These are phyloP conservation scores for Achlya flavicornis DNA, from an alignment of 2,888 invertebrate genomes.

Conservation along the genomic window DNA sequence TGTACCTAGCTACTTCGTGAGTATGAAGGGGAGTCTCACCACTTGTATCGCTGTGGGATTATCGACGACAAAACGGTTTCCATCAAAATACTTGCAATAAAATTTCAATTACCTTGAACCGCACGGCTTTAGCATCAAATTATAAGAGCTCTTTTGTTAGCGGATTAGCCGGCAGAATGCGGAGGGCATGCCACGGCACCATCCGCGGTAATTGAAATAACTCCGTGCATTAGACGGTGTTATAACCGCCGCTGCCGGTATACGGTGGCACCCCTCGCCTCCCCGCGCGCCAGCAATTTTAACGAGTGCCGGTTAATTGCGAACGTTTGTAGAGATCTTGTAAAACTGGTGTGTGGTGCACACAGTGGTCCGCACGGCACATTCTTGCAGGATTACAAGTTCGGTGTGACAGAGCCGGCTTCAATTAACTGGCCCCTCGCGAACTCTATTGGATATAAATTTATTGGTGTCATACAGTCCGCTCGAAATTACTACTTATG, in stretches of 20 bases:
- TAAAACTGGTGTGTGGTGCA: conserved; percentile 23
- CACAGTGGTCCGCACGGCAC: conserved; percentile 34
- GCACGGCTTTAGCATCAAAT: conserved; percentile 47
- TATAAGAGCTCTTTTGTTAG: conserved; percentile 60
- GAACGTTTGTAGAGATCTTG: conserved; percentile 23
- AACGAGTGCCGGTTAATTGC: conserved; percentile 17
- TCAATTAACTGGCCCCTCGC: conserved; percentile 62
- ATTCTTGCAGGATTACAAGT: conserved; percentile 63
- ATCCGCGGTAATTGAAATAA: conserved; percentile 62
- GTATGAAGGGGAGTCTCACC: background rate
- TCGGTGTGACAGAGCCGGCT: conserved; percentile 50
- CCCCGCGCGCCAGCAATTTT: conserved; percentile 14
- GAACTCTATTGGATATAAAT: conserved; percentile 67
- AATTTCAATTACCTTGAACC: conserved; percentile 61
- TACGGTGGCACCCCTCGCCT: conserved; percentile 21
- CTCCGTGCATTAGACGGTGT: conserved; percentile 56
- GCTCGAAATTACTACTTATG: conserved; percentile 14
- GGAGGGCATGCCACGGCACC: conserved; percentile 43
- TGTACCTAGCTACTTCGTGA: background rate
- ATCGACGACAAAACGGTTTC: conserved; percentile 19
- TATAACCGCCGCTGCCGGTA: conserved; percentile 30
- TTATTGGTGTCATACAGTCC: conserved; percentile 55
- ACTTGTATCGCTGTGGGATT: background rate
- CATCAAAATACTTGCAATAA: conserved; percentile 60
- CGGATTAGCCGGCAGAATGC: conserved; percentile 62